Base-by-base conservation (phyloP, 1,140 invertebrate genomes). In the Antheraea pernyi region DNA sequence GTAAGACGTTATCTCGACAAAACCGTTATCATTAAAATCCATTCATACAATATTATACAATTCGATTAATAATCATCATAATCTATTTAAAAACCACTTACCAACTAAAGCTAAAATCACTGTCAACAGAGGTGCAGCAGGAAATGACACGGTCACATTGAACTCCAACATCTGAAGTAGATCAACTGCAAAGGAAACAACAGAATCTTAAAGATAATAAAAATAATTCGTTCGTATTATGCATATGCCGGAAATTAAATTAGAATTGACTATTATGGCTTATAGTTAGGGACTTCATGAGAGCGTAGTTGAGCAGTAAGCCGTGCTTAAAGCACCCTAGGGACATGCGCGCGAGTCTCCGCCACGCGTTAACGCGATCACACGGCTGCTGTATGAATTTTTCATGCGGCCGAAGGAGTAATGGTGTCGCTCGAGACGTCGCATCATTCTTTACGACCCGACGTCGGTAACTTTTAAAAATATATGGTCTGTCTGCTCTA, bases 81-180 rank as follows among this genome's bases (percentile, higher is more conserved):
- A 30, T 30, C 1, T 2, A 30, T 64, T 66, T 59, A 16, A 59
- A 18, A 67, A 37, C 18, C n/a, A 96, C 97, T 97, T 93, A 99
- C 98, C 99, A 76, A 99, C 98, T 88, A 99, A 93, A 13, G 99
- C 99, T 85, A 99, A 92, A 78, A 99, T 99, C 58, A 99, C 98
- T 7, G 98, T 99, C 53, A 99, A 94, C 18, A 99, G 93, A 9
- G 99, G 98, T 37, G 98, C 98, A 39, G 98, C 97, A 18, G 98
- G 98, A 88, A 99, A 99, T 7, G 97, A 96, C 13, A 99, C 96
- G 0, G 97, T 95, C 19, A 98, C 96, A 91, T 99, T 99, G 88
- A 97, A 97, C 89, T 99, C 98, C 86, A 99, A 92, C 97, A 99
- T 99, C 93, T 99, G 98, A 70, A 99, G 94, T 63, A 99, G 93